Evolutionary conservation across 2,888 invertebrate species (phyloP), one percentile per base, ranked within the genome.

Genomic region (Corythucha ciliata): DNA sequence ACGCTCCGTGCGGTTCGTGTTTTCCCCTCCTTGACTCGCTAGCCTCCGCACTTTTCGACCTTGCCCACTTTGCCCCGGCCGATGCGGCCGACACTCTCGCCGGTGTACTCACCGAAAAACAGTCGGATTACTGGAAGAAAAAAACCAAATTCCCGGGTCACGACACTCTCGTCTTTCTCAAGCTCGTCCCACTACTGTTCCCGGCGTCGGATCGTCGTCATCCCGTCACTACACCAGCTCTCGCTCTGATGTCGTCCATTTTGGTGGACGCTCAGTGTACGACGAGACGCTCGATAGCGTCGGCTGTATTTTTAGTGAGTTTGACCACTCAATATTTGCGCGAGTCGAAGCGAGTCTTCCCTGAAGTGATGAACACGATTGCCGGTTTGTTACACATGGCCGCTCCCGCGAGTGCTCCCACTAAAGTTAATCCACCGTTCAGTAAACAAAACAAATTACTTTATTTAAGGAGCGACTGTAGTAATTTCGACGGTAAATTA

Each of bases 161-260:
- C 40, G 79, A 84, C 60, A 80, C 79, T 50, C 66, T 93, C 32
- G 70, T 91, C 57, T 80, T 88, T 64, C 80, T 94, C 54, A 91
- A 92, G 70, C 64, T 90, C 57, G 75, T 89, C 3, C 80, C 84
- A 6, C 68, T 83, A 36, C 66, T 94, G 48, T 96, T 86, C 69
- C 85, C 93, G 1, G 82, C 91, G 0, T 91, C 93, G 0, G 94
- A 96, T 69, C 89, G 83, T 66, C 74, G 81, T 33, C 94, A 96
- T 74, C 81, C 82, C 0, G 78, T 94, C 3, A 83, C 84, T n/a
- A 88, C 88, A 12, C 91, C 92, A n/a, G 69, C 76, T 21, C 63
- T 86, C 60, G 72, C 87, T 57, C 88, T 92, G 61, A 85, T 93
- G 70, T 78, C 83, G 32, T 83, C 90, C 67, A 82, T 92, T 63